A percentile compares a stretch with the other conserved stretches of the same genome.
Evolutionary conservation across 2,113 vertebrate species (phyloP).

Genomic region (Raja brachyura): DNA sequence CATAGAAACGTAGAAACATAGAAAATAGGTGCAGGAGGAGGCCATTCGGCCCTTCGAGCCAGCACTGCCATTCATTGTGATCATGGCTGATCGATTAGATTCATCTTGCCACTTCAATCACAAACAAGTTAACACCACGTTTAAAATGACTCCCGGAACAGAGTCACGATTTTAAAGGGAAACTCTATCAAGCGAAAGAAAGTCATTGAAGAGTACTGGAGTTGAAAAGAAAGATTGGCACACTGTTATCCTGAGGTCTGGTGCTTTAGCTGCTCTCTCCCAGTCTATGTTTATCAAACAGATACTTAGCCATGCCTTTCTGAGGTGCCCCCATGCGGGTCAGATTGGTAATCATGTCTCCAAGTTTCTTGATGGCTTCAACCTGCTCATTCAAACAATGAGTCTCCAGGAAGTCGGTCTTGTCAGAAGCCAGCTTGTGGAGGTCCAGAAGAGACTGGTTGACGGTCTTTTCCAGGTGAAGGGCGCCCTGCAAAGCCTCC

Average conservation of each 20-base stretch:
- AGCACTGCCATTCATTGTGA: no score
- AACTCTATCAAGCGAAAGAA: background rate
- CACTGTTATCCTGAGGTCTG: background rate
- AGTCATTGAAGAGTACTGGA: background rate
- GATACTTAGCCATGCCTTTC: slow-evolving; percentile 51
- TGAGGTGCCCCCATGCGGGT: slow-evolving; percentile 41
- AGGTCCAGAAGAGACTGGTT: no score
- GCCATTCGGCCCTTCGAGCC: no score
- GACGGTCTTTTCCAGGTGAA: no score
- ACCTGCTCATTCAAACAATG: slow-evolving; percentile 35
- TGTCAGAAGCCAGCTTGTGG: no score
- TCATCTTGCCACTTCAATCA: background rate
- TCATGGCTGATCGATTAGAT: no score
- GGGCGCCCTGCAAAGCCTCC: no score
- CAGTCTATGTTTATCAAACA: slow-evolving; percentile 52
- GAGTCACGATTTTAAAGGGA: no score
- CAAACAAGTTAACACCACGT: background rate
- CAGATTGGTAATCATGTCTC: slow-evolving; percentile 50
- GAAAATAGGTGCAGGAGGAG: no score
- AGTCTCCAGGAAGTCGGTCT: slow-evolving; percentile 38
- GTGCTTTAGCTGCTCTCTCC: slow-evolving; percentile 24
- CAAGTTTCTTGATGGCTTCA: slow-evolving; percentile 44
- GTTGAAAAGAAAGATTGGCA: background rate
- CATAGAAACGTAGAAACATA: no score
- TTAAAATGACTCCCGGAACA: no score